A percentile compares a stretch with the other conserved stretches of the same genome.
Conservation (phyloP, 2,888 invertebrate species). For the Augiades crinisus region DNA sequence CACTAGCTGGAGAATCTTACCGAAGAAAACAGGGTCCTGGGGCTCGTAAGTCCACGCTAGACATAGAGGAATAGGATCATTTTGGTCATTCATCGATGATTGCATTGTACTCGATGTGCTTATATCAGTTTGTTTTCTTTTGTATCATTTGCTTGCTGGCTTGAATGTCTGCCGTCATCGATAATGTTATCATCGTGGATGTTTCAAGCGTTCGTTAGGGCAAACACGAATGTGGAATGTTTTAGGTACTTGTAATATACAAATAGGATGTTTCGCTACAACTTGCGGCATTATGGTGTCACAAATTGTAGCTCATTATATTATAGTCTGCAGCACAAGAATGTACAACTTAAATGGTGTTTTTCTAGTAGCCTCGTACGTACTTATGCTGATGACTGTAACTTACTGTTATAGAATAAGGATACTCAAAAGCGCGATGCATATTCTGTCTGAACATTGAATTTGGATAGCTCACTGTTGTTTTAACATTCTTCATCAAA, state of each 20-base stretch:
- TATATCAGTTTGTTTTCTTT: constrained; percentile 52
- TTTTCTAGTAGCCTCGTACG: background rate
- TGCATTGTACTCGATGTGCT: constrained; percentile 76
- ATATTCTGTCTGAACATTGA: constrained; percentile 51
- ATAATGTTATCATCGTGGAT: constrained; percentile 75
- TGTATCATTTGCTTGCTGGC: constrained; percentile 70
- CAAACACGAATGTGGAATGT: constrained; percentile 61
- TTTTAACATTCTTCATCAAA: too few relatives aligned
- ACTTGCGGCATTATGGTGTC: constrained; percentile 15
- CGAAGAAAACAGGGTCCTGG: constrained; percentile 84
- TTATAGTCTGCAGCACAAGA: constrained; percentile 31
- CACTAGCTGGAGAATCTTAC: constrained; percentile 72
- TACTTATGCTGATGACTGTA: constrained; percentile 6
- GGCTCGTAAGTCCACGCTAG: constrained; percentile 82
- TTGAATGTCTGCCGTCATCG: constrained; percentile 66
- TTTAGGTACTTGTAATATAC: constrained; percentile 65
- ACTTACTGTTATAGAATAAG: constrained; percentile 24
- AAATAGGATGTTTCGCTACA: constrained; percentile 37
- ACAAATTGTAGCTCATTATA: constrained; percentile 43
- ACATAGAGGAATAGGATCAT: constrained; percentile 37
- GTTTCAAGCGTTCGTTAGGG: constrained; percentile 16
- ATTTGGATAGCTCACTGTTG: too few relatives aligned
- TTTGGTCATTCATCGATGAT: constrained; percentile 49
- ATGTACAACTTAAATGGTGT: constrained; percentile 12
- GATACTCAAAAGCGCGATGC: constrained; percentile 54